Evolutionary conservation across 2,797 vertebrate genomes (phyloP), one percentile per base, ranked within the genome.

Genomic region (Diceros bicornis): DNA sequence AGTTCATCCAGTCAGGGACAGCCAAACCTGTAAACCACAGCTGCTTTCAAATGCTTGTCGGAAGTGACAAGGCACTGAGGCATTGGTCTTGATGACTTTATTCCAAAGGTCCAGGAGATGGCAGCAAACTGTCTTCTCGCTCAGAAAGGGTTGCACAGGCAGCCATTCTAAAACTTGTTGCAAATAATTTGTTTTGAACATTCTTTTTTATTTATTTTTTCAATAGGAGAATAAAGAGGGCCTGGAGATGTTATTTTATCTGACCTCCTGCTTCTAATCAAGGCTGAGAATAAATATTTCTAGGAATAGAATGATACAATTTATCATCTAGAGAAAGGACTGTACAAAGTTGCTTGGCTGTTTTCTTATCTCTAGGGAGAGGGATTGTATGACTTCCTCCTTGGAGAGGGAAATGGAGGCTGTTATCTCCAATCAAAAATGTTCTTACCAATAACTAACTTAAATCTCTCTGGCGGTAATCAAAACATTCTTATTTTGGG

Each of bases 41-140:
- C 77, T 82, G 55, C 52, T 91, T 27, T 34, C 59, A 52, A 72
- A 89, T 9, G 13, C 17, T 62, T 50, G 23, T 55, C 29, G 3
- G 17, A 27, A 25, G 44, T 0, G n/a, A 59, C 18, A 4, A 0
- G 41, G 50, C 10, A 0, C 14, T 18, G 10, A 52, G 21, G 75
- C 18, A 29, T 21, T 5, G 47, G 57, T 32, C 13, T 59, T 47
- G 29, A 52, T 32, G 27, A n/a, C 50, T 37, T n/a, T 57, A 59
- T 44, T 41, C 4, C 0, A 27, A 6, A 89, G 57, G 29, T 91
- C 98, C 99, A 98, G 98, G 41, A 98, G 98, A 59, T 98, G 98
- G 99, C 98, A 98, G 98, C 98, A 98, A 96, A 97, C 82, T 34
- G 66, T 87, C 66, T 93, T 94, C 41, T 25, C 34, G 27, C 4